Conservation (phyloP, 1,140 invertebrate genomes). For the Platyura marginata region DNA sequence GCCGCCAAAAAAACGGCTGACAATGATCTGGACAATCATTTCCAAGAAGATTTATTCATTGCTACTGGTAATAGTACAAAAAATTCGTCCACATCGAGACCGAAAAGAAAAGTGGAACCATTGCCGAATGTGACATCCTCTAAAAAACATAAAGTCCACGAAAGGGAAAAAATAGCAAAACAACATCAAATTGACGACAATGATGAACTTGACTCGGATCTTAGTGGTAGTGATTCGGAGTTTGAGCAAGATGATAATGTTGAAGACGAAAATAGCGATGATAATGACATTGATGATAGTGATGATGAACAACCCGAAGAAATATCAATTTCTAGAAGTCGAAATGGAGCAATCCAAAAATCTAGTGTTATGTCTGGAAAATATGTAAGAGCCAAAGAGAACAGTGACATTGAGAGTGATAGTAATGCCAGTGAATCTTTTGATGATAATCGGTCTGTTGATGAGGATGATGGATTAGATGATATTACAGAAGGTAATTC, state of each 20-base stretch:
- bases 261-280: slow-evolving; percentile 20
- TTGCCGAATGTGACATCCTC: too few relatives aligned
- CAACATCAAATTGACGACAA: slow-evolving; percentile 4
- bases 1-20: slow-evolving; percentile 42
- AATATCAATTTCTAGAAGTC: too few relatives aligned
- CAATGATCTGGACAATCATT: slow-evolving; percentile 35
- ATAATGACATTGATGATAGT: slow-evolving; percentile 22
- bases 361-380: too few relatives aligned
- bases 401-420: too few relatives aligned
- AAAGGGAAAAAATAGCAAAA: slow-evolving; percentile 11
- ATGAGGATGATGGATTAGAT: too few relatives aligned
- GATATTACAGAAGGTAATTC: too few relatives aligned
- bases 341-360: too few relatives aligned
- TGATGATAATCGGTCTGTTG: slow-evolving; percentile 3
- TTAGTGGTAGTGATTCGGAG: slow-evolving; percentile 2
- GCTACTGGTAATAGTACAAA: slow-evolving; percentile 22
- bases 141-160: too few relatives aligned
- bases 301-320: slow-evolving; percentile 27
- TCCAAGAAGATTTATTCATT: slow-evolving; percentile 39
- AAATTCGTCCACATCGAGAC: not conserved
- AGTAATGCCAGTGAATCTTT: slow-evolving; percentile 6
- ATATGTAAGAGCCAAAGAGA: too few relatives aligned
- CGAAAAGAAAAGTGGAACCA: slow-evolving; percentile 12
- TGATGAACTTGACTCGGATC: slow-evolving; percentile 5
- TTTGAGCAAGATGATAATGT: slow-evolving; percentile 4